Evolutionary conservation across 1,140 invertebrate genomes (phyloP).

Genomic region (Cotesia vestalis): DNA sequence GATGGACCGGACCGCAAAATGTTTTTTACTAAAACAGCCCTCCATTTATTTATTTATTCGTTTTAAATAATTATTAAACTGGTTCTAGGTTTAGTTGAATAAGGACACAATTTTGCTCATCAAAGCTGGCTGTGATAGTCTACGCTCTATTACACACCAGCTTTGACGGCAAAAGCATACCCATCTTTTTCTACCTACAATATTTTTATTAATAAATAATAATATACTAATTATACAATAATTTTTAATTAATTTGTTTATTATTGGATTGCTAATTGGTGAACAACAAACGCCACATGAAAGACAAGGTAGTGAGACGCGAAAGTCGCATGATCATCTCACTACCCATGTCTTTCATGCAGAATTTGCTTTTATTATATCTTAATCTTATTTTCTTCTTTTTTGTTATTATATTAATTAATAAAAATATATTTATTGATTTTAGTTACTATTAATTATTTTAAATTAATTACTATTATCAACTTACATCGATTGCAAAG

Average conservation of each 20-base stretch:
- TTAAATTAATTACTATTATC: slow-evolving; percentile 22
- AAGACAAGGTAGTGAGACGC: slow-evolving; percentile 95
- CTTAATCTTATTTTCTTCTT: too few relatives aligned
- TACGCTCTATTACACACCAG: slow-evolving; percentile 78
- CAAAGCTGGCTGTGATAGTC: slow-evolving; percentile 87
- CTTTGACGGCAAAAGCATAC: slow-evolving; percentile 74
- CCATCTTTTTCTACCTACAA: slow-evolving; percentile 33
- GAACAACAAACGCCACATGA: slow-evolving; percentile 71
- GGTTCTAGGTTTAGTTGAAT: slow-evolving; percentile 40
- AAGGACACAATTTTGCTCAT: slow-evolving; percentile 74
- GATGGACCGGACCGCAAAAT: slow-evolving; percentile 70
- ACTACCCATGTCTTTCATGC: slow-evolving; percentile 95
- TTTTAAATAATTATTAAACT: slow-evolving; percentile 11
- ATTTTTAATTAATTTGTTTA: not conserved
- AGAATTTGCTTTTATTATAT: slow-evolving; percentile 47
- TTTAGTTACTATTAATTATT: too few relatives aligned
- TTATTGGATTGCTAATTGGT: too few relatives aligned
- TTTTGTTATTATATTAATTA: not conserved
- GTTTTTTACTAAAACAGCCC: slow-evolving; percentile 18
- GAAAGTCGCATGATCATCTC: slow-evolving; percentile 76
- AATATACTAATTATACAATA: slow-evolving; percentile 1
- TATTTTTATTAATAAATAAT: slow-evolving; percentile 3
- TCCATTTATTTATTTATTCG: slow-evolving; percentile 26
- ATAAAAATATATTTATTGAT: slow-evolving; percentile 3
- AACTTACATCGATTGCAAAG: slow-evolving; percentile 64